Evolutionary conservation across 2,888 invertebrate genomes (phyloP).

Genomic region (Agapostemon virescens): DNA sequence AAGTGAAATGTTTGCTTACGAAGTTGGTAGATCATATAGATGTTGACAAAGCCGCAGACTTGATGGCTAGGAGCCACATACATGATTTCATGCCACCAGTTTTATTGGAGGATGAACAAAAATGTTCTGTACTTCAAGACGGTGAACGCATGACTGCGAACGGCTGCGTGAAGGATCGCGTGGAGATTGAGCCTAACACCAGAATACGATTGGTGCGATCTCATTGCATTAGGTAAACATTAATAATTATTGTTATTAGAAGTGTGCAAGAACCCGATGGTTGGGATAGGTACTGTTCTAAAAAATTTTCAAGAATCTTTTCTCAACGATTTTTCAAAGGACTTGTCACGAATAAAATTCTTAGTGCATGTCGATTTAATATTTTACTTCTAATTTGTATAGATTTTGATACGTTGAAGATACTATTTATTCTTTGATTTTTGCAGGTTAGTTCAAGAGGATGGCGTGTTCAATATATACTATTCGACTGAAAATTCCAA

Average conservation of each 20-base stretch:
- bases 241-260: neutral
- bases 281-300: no score
- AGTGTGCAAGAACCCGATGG: neutral
- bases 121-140: conserved; percentile 87
- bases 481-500: conserved; percentile 92
- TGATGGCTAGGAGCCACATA: conserved; percentile 91
- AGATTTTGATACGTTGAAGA: neutral
- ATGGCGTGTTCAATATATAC: conserved; percentile 85
- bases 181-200: conserved; percentile 86
- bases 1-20: conserved; percentile 77
- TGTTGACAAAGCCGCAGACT: conserved; percentile 90
- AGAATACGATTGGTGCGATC: conserved; percentile 83
- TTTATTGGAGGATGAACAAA: conserved; percentile 85
- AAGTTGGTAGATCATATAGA: conserved; percentile 82
- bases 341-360: no score
- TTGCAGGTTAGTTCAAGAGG: conserved; percentile 85
- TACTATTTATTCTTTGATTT: conserved; percentile 8
- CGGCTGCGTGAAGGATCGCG: conserved; percentile 84
- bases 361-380: no score
- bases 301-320: no score
- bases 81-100: conserved; percentile 94
- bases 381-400: neutral
- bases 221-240: conserved; percentile 72
- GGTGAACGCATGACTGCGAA: conserved; percentile 85
- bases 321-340: no score